Evolutionary conservation across 30 jellyfish, hydroid and myxozoan genomes (phyloP).

Genomic region (Aurelia sp.): DNA sequence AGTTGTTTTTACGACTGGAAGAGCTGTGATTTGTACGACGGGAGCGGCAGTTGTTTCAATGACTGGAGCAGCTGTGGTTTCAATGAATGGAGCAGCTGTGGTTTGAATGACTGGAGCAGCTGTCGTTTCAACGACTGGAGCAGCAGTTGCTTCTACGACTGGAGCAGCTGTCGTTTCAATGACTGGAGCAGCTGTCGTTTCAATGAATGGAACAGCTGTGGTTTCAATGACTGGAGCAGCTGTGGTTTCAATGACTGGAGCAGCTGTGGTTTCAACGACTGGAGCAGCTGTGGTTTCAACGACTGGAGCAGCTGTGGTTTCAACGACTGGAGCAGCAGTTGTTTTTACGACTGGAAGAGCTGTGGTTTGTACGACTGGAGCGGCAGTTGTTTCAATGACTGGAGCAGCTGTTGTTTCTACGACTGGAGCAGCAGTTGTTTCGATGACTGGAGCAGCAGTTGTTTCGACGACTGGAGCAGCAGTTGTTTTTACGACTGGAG

Average conservation of each 20-base stretch:
- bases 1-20: slow-evolving; percentile 4
- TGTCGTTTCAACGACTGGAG: slow-evolving; percentile 31
- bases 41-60: slow-evolving; percentile 32
- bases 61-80: slow-evolving; percentile 15
- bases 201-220: slow-evolving; percentile 33
- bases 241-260: background rate
- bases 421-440: slow-evolving; percentile 45
- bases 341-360: slow-evolving; percentile 27
- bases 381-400: slow-evolving; percentile 20
- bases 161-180: slow-evolving; percentile 20
- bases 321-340: slow-evolving; percentile 48
- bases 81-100: slow-evolving; percentile 28
- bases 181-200: slow-evolving; percentile 32
- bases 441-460: slow-evolving; percentile 6
- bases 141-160: slow-evolving; percentile 15
- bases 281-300: slow-evolving; percentile 47
- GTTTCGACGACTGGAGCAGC: slow-evolving; percentile 37
- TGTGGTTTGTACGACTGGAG: slow-evolving; percentile 45
- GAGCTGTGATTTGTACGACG: slow-evolving; percentile 13
- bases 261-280: slow-evolving; percentile 25
- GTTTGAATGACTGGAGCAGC: slow-evolving; percentile 51
- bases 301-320: slow-evolving; percentile 56
- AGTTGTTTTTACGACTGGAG: slow-evolving; percentile 23
- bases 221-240: slow-evolving; percentile 21
- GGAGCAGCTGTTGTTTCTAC: slow-evolving; percentile 30